These are phyloP conservation scores for Actinopyga echinites DNA, from an alignment of 53 echinoderm and acorn worm genomes.

Conservation along the genomic window DNA sequence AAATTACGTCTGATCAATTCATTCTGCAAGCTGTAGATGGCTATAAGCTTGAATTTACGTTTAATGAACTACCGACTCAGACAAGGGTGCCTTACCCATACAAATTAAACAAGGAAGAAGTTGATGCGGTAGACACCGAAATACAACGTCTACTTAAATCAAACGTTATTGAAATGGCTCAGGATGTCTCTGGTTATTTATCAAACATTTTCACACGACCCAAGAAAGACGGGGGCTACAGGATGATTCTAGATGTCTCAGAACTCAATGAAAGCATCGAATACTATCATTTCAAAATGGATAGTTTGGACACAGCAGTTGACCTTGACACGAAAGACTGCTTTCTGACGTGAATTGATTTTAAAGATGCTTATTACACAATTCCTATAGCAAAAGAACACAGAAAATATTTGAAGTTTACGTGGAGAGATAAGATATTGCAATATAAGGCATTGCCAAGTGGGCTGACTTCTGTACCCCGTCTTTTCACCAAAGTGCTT, in stretches of 20 bases:
- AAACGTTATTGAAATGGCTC: conserved; percentile 46
- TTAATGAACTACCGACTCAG: not conserved
- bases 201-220: conserved; percentile 66
- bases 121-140: conserved; percentile 11
- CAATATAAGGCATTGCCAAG: too few species aligned
- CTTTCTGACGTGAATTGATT: conserved; percentile 57
- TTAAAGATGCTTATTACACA: conserved; percentile 68
- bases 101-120: conserved; percentile 14
- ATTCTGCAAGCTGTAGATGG: conserved; percentile 42
- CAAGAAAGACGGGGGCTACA: conserved; percentile 61
- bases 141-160: conserved; percentile 13
- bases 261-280: conserved; percentile 52
- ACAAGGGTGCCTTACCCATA: conserved; percentile 1
- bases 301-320: conserved; percentile 48
- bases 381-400: conserved; percentile 44
- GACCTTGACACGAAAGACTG: conserved; percentile 21
- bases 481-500: too few species aligned
- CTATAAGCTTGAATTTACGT: conserved; percentile 43
- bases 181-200: conserved; percentile 43
- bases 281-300: conserved; percentile 57
- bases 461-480: too few species aligned
- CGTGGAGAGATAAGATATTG: too few species aligned
- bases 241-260: conserved; percentile 50
- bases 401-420: conserved; percentile 52
- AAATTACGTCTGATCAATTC: conserved; percentile 36